Conservation (phyloP, 2,888 invertebrate species). For the Furcula furcula region DNA sequence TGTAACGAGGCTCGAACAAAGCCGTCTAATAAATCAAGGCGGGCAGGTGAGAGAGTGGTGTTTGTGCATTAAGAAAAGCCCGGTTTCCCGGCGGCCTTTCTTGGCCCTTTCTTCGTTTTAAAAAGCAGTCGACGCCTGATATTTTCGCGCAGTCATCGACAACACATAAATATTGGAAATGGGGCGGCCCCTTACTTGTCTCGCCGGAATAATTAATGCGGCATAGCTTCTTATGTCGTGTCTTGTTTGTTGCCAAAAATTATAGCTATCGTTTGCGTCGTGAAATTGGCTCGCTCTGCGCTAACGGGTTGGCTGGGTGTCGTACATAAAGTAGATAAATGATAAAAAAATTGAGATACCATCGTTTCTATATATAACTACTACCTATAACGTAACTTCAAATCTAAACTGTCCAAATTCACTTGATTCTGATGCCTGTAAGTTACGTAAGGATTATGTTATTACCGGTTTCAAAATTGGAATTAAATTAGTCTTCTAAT, state of each 20-base stretch:
- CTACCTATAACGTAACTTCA: too few relatives aligned
- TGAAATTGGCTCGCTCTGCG: constrained; percentile 46
- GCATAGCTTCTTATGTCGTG: constrained; percentile 70
- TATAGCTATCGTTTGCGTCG: constrained; percentile 47
- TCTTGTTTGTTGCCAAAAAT: constrained; percentile 70
- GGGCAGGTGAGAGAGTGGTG: constrained; percentile 77
- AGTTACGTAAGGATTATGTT: too few relatives aligned
- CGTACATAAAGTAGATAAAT: too few relatives aligned
- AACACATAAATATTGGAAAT: constrained; percentile 83
- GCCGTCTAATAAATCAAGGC: constrained; percentile 77
- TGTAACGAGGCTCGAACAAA: constrained; percentile 79
- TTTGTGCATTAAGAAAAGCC: constrained; percentile 81
- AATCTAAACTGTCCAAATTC: too few relatives aligned
- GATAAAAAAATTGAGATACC: too few relatives aligned
- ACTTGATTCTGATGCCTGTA: too few relatives aligned
- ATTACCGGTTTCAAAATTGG: too few relatives aligned
- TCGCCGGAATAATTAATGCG: constrained; percentile 78
- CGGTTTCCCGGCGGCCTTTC: constrained; percentile 74
- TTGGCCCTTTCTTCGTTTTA: constrained; percentile 79
- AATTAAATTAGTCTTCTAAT: too few relatives aligned
- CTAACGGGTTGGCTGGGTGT: constrained; percentile 30
- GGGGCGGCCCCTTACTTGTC: constrained; percentile 80
- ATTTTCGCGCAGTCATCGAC: constrained; percentile 80
- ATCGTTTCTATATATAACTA: too few relatives aligned
- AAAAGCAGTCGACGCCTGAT: constrained; percentile 80